Base-by-base conservation (phyloP, 53 echinoderm and acorn worm species). In the Zoroaster sp. region DNA sequence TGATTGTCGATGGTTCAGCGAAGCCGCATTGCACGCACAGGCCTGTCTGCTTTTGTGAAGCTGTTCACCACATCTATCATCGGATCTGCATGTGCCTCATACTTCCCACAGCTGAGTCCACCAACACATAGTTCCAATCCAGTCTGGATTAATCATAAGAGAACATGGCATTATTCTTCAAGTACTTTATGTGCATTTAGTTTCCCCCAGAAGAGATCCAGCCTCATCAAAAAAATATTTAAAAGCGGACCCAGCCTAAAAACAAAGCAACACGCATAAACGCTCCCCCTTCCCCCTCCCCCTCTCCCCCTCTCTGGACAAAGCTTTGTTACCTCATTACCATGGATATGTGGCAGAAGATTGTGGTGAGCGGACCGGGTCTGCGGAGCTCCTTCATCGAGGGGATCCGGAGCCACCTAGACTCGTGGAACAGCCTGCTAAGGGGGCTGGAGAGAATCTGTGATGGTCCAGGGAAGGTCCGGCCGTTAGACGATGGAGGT, bases 321-420 rank as follows among this genome's bases (percentile, higher is more conserved):
- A 36, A 40, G 41, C 2, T 41, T 40, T 72, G 40, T 49, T 47
- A 0, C 4, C 20, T 52, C 9, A 46, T 14, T 8, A 52, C n/a
- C 0, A 89, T 89, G 89, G 82, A 89, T 45, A 74, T 89, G 73
- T 89, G 81, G 90, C 90, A 89, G 74, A 89, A 89, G 74, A 81
- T 89, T 11, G 81, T 73, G 11, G 73, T 82, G 63, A 40, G 80
- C 18, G 88, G 88, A 6, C 81, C 90, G 2, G 90, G 90, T 15
- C 41, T 89, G 3, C 81, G 90, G 14, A 89, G 81, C 25, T 89
- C 90, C 21, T 55, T 89, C 53, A 89, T 89, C 25, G 90, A 89
- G 63, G 90, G 90, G 13, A 59, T 89, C 20, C 72, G 90, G 6
- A 89, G 73, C 66, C 90, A 89, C 42, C 63, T 89, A 2, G 90